Conservation (phyloP, 2,888 invertebrate species). For the Copidosoma aretas region DNA sequence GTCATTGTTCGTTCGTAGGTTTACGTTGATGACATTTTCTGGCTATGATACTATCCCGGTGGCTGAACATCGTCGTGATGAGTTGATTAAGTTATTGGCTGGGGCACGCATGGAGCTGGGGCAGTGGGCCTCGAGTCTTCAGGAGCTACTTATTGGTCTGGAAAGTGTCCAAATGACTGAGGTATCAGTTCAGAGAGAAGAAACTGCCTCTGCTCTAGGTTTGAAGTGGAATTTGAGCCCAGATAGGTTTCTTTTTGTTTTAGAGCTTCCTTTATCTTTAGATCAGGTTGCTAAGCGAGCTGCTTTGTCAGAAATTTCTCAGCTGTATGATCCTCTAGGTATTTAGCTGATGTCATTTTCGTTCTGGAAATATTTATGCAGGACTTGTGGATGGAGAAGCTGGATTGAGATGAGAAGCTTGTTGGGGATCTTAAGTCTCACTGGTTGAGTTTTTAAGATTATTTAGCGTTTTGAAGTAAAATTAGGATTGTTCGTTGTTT, state of each 20-base stretch:
- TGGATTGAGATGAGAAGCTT: no score
- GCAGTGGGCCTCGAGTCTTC: slow-evolving; percentile 2
- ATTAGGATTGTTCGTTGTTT: no score
- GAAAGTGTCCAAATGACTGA: no score
- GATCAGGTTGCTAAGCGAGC: neutral
- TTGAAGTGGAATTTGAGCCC: neutral
- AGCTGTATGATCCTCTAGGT: neutral
- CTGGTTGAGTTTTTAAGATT: no score
- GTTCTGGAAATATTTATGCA: no score
- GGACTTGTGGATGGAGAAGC: no score
- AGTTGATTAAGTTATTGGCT: slow-evolving; percentile 1
- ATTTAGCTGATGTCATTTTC: no score
- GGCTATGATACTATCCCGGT: slow-evolving; percentile 33
- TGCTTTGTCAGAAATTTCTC: neutral
- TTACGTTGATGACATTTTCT: slow-evolving; percentile 24
- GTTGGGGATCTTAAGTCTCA: no score
- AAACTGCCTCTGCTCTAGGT: neutral
- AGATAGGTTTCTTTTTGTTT: neutral
- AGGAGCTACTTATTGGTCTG: neutral
- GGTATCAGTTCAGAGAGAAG: neutral
- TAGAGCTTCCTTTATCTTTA: neutral
- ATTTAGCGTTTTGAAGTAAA: no score
- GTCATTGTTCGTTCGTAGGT: slow-evolving; percentile 13
- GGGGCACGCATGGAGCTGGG: slow-evolving; percentile 17
- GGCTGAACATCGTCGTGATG: slow-evolving; percentile 10